Base-by-base conservation (phyloP, 2,888 invertebrate species). In the Dendrolimus pini region DNA sequence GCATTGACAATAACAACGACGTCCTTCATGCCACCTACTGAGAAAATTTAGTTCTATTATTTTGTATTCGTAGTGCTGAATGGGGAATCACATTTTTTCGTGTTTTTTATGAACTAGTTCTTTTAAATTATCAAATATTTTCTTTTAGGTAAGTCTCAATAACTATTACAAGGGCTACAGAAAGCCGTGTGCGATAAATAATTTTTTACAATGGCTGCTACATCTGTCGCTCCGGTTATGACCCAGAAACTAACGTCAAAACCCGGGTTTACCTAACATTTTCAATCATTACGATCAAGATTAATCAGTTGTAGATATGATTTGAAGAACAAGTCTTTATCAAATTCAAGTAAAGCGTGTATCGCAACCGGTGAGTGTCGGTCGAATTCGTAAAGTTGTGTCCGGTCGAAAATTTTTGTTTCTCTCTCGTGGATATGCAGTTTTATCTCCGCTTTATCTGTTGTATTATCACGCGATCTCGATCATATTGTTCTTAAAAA, bases 41-140 rank as follows among this genome's bases (percentile, higher is more conserved):
- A 67, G 57, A 64, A 67, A 67, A 67, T 76, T 76, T 69, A 87
- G 87, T 88, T 87, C 83, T 83, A 85, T 83, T 84, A 88, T 84
- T 90, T 89, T 90, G 90, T 90, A 89, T 90, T 91, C 88, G 89
- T 90, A 88, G 89, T 88, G 83, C 82, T 85, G 88, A 83, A 86
- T 89, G 88, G 85, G 83, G 81, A 82, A 86, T 81, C 85, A 89
- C 89, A 86, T 85, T 89, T 90, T 86, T 81, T 82, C 76, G 80
- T 83, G 83, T 87, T 90, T 89, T 86, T 80, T 80, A 90, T 91
- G 88, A 91, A 77, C 83, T 72, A 74, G 81, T 82, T 80, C 80
- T 83, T 79, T 76, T 85, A 78, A 85, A 83, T 81, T 78, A 80
- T 74, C 78, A 77, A 80, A 81, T 81, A 82, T 83, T 82, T 83